Evolutionary conservation across 23 tunicate genomes (phyloP).

Genomic region (Trididemnum miniatum): DNA sequence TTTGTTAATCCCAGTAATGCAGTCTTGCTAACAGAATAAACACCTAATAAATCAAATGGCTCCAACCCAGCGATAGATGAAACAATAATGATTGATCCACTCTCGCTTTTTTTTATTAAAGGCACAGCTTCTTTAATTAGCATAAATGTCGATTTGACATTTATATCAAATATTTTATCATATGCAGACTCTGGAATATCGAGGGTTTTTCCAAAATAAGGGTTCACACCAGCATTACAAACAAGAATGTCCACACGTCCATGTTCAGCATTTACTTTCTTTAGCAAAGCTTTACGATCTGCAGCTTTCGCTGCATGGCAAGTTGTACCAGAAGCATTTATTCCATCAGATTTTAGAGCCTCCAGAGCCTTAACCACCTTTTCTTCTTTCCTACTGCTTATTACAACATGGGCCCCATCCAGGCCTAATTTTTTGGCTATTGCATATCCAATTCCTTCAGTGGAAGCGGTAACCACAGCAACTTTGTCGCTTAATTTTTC

Average conservation of each 20-base stretch:
- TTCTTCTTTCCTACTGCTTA: slow-evolving; percentile 75
- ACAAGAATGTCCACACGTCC: slow-evolving; percentile 84
- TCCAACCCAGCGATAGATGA: slow-evolving; percentile 84
- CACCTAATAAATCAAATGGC: slow-evolving; percentile 68
- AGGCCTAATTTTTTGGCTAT: slow-evolving; percentile 77
- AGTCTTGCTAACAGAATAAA: slow-evolving; percentile 91
- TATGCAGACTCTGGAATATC: slow-evolving; percentile 83
- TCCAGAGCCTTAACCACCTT: slow-evolving; percentile 81
- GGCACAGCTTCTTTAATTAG: slow-evolving; percentile 80
- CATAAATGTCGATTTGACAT: slow-evolving; percentile 83
- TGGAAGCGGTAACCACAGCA: slow-evolving; percentile 97
- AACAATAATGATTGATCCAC: slow-evolving; percentile 57
- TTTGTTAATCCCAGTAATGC: slow-evolving; percentile 81
- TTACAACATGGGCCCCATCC: slow-evolving; percentile 88
- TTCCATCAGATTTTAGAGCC: slow-evolving; percentile 42
- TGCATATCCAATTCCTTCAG: slow-evolving; percentile 90
- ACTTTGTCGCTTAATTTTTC: slow-evolving; percentile 66
- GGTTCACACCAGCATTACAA: slow-evolving; percentile 91
- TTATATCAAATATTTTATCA: slow-evolving; percentile 90
- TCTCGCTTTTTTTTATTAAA: slow-evolving; percentile 45
- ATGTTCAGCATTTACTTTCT: slow-evolving; percentile 40
- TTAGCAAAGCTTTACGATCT: slow-evolving; percentile 57
- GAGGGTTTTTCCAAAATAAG: slow-evolving; percentile 73
- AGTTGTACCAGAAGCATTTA: slow-evolving; percentile 56
- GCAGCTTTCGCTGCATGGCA: slow-evolving; percentile 77